Base-by-base conservation (phyloP, 2,888 invertebrate species). In the Stenichneumon culpator region DNA sequence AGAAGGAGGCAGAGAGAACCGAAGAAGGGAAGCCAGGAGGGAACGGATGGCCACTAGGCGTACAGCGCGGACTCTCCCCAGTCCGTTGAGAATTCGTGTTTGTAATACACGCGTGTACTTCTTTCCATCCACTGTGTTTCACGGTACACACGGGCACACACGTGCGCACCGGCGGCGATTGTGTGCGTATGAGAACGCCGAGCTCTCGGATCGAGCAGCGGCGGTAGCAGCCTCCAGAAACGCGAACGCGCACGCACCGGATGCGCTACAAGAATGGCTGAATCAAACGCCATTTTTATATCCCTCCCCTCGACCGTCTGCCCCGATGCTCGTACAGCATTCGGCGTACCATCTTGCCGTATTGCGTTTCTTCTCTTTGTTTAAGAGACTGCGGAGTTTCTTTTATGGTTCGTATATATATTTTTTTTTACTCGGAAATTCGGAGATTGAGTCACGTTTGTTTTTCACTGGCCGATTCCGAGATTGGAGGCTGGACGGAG, bases 241-340 rank as follows among this genome's bases (percentile, higher is more conserved):
- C 68, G 47, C 72, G 83, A 82, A 73, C 84, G 74, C 85, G 72
- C 82, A 82, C 85, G 82, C 85, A 85, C 85, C 85, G 85, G 85
- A 85, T 85, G 82, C 82, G 79, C 79, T 68, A 63, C 85, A 82
- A 82, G 82, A 85, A 85, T 85, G 75, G 79, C 79, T 77, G 85
- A 85, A 85, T 85, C 82, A 82, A 82, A 85, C 82, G 85, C 85
- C 85, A 85, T 85, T 85, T 85, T 79, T 85, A 54, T 74, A 69
- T 79, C 32, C 60, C 77, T 28, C 63, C 63, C 79, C 57, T 22
- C 50, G 39, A 60, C 68, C 67, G 78, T 73, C 78, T 65, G 72
- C 36, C 44, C 75, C 63, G 63, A 63, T 67, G 25, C 72, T 50
- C 77, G 60, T 68, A 28, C 78, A 75, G 54, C 79, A 75, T 75